A percentile compares a stretch with the other conserved stretches of the same genome.
Evolutionary conservation across 2,797 vertebrate species (phyloP).

Genomic region (Danio choprae): DNA sequence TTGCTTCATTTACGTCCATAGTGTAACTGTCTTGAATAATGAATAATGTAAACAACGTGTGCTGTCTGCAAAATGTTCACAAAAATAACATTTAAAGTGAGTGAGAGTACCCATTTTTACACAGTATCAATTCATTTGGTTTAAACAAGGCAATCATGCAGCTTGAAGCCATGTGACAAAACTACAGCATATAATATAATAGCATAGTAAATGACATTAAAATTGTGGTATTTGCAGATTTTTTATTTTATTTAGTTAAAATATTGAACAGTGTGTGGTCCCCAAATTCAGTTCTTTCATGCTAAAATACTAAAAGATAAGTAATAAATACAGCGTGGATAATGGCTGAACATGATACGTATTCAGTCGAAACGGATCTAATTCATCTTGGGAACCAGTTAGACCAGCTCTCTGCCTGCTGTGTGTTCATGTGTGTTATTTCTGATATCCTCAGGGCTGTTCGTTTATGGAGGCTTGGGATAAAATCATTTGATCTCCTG

Average conservation of each 20-base stretch:
- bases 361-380: conserved; percentile 8
- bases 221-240: not conserved
- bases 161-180: not conserved
- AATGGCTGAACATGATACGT: conserved; percentile 8
- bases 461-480: conserved; percentile 13
- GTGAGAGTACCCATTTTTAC: not conserved
- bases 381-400: conserved; percentile 46
- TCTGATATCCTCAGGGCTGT: conserved; percentile 28
- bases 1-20: too few species aligned
- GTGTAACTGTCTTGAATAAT: too few species aligned
- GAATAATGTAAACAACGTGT: too few species aligned
- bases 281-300: not conserved
- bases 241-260: too few species aligned
- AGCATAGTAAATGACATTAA: not conserved
- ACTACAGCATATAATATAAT: not conserved
- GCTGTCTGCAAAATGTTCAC: too few species aligned
- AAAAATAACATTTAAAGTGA: not conserved
- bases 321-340: conserved; percentile 25
- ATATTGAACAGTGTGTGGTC: conserved; percentile 4
- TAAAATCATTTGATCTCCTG: conserved; percentile 20
- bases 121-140: too few species aligned
- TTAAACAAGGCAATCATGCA: too few species aligned
- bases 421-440: conserved; percentile 16
- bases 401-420: conserved; percentile 27
- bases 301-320: not conserved